Base-by-base conservation (phyloP, 1,140 invertebrate genomes). In the Drosophila setifemur region DNA sequence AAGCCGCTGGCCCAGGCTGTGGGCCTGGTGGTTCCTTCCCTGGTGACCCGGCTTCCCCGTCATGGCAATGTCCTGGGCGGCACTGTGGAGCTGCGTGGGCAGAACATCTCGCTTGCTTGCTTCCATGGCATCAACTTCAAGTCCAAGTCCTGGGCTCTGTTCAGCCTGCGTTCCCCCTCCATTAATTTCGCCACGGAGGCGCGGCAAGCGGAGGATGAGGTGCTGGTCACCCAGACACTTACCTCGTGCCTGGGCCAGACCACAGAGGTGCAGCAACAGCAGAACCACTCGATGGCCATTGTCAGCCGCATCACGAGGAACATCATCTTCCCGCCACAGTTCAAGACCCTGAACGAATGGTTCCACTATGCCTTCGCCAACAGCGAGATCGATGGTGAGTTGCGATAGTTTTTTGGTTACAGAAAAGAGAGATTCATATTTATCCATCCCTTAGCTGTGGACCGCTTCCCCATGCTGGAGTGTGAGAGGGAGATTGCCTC, bases 51-150 rank as follows among this genome's bases (percentile, higher is more conserved):
- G 3, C 89, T 95, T 35, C 94, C 95, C 0, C 91, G 94, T 4
- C 95, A 94, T 49, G 96, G 96, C 7, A 97, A 96, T 1, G 95
- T 98, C 8, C 92, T 99, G 0, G 98, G 98, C 11, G 97, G 98
- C 21, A 97, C 96, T n/a, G 96, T 97, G 92, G 96, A 97, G 85
- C 91, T 98, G 9, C 95, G 96, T 71, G 95, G 95, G 14, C 96
- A 95, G 21, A 97, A 98, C 89, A 97, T 99, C 31, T 98, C 97
- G 8, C 92, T 99, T 28, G 98, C 97, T 4, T 99, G 98, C 91
- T 99, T 99, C 92, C 97, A 99, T 91, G 98, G 98, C 3, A 97
- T 98, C 77, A 99, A 98, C 91, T 98, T 99, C 91, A 97, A 90
- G 82, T 92, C 97, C 21, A 99, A 98, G 91, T 97, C 95, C 1